Conservation (phyloP, 1,140 invertebrate species). For the Procambarus clarkii region DNA sequence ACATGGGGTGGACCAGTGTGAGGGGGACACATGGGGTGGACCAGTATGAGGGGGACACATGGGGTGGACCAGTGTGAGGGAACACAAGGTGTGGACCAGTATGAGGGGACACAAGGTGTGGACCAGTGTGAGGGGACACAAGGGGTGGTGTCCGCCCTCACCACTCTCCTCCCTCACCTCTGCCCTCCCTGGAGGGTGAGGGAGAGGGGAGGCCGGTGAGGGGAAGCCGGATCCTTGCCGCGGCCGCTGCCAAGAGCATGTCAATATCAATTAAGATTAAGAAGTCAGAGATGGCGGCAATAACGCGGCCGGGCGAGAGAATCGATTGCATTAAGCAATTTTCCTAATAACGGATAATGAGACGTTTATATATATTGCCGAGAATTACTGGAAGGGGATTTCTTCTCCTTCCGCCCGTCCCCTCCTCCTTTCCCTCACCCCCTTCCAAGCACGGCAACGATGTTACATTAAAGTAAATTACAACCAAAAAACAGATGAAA, state of each 20-base stretch:
- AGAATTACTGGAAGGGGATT: not conserved
- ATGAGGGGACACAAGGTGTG: too few relatives aligned
- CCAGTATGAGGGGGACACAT: too few relatives aligned
- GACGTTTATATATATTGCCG: not conserved
- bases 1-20: too few relatives aligned
- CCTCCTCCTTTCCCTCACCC: not conserved
- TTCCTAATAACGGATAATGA: conserved; percentile 1
- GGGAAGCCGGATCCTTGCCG: too few relatives aligned
- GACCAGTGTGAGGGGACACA: too few relatives aligned
- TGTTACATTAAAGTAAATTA: not conserved
- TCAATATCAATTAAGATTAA: conserved; percentile 14
- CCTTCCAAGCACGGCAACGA: not conserved
- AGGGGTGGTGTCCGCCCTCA: too few relatives aligned
- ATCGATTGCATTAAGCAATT: not conserved
- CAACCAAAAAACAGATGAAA: not conserved
- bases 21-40: too few relatives aligned
- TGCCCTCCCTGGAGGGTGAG: too few relatives aligned
- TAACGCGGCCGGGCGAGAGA: conserved; percentile 21
- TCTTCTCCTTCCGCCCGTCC: not conserved
- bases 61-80: too few relatives aligned
- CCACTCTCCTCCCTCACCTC: too few relatives aligned
- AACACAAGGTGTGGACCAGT: too few relatives aligned
- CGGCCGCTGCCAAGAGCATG: not conserved
- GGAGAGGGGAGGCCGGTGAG: too few relatives aligned
- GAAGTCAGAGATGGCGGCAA: not conserved